Evolutionary conservation across 2,888 invertebrate genomes (phyloP).

Genomic region (Dendrolimus pini): DNA sequence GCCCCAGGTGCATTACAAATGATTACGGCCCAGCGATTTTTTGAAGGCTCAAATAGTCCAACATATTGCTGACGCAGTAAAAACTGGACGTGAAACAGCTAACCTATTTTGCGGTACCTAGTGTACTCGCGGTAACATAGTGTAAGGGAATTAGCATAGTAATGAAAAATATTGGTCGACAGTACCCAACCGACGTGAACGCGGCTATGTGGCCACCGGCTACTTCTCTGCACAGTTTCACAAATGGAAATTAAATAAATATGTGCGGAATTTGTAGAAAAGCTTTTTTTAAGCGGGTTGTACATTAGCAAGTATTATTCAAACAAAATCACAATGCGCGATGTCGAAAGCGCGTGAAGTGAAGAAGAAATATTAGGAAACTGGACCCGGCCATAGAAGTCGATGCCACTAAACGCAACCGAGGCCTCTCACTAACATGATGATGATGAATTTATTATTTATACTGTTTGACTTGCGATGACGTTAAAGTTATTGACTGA

Average conservation of each 20-base stretch:
- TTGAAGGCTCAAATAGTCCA: slow-evolving; percentile 50
- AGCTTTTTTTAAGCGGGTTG: too few relatives aligned
- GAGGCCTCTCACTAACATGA: too few relatives aligned
- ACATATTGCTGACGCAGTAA: slow-evolving; percentile 61
- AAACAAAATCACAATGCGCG: too few relatives aligned
- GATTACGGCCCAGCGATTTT: slow-evolving; percentile 56
- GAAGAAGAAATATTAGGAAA: too few relatives aligned
- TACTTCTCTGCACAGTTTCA: background rate
- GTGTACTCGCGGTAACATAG: slow-evolving; percentile 43
- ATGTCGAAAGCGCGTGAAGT: too few relatives aligned
- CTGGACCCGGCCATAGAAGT: too few relatives aligned
- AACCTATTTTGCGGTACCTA: slow-evolving; percentile 56
- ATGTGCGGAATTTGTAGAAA: slow-evolving; percentile 10
- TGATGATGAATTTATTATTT: too few relatives aligned
- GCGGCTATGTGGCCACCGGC: background rate
- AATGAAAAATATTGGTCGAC: slow-evolving; percentile 72
- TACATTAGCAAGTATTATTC: too few relatives aligned
- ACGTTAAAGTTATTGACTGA: too few relatives aligned
- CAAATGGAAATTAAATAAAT: too few relatives aligned
- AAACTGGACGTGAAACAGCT: slow-evolving; percentile 55
- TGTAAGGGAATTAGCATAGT: slow-evolving; percentile 74
- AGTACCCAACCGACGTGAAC: background rate
- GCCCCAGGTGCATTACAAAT: slow-evolving; percentile 23
- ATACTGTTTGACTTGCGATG: too few relatives aligned
- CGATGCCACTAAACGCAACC: too few relatives aligned